Base-by-base conservation (phyloP, 2,888 invertebrate species). In the Acanthoscelides obtectus region DNA sequence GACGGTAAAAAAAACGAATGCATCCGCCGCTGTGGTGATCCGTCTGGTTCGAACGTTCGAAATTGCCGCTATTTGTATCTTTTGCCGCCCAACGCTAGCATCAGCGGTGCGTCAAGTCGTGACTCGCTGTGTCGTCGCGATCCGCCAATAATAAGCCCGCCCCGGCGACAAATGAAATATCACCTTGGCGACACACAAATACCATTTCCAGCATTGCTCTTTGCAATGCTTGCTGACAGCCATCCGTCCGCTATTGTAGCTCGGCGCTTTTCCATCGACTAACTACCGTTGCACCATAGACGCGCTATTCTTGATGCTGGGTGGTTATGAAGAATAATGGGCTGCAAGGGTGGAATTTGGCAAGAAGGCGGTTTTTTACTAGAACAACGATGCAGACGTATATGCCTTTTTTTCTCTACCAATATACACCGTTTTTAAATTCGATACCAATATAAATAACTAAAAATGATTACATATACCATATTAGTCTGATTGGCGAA, bases 11-110 rank as follows among this genome's bases (percentile, higher is more conserved):
- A 45, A 25, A 25, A 12, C 17, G n/a, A 45, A 12, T 45, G 45
- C 45, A 45, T 45, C 45, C 45, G 45, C 45, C 45, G 1, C 45
- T 45, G 45, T 45, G 17, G 45, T 45, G 45, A 45, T 73, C 72
- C 73, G 73, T 71, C 71, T 45, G 45, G 45, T 45, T 45, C 45
- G 12, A 72, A 74, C 72, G 73, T 76, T 75, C 74, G 71, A 76
- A 79, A 79, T 79, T 79, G 77, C 72, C 76, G 77, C 79, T 76
- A 79, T 79, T 79, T 79, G 77, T 79, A 79, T 77, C 76, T 75
- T 78, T 78, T 77, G 45, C 45, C 45, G 45, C 17, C 45, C 17
- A 17, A 6, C 45, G 45, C 45, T n/a, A n/a, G 45, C 17, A 17
- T 3, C 25, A 25, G 25, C 25, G 25, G 25, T 3, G 45, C 45